Percentiles rank a stretch among this genome's conserved stretches.
Evolutionary conservation across 2,113 vertebrate genomes (phyloP).

Genomic region (human (Homo sapiens)): DNA sequence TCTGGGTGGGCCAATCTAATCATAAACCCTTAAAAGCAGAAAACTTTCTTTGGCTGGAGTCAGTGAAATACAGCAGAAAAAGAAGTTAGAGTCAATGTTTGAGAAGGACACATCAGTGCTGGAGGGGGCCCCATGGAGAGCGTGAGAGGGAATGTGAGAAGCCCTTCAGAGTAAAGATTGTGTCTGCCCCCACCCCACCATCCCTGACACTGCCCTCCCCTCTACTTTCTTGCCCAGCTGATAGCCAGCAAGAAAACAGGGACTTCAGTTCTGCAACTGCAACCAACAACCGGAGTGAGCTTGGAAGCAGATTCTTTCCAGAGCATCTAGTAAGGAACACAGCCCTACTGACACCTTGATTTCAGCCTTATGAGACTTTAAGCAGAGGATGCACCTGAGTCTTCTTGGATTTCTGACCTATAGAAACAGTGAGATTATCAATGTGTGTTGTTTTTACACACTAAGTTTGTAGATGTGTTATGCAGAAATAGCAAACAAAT

Average conservation of each 20-base stretch:
- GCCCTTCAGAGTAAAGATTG: neutral
- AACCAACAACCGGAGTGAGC: no score
- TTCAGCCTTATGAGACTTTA: neutral
- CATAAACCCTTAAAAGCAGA: neutral
- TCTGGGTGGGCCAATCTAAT: neutral
- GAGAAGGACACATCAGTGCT: neutral
- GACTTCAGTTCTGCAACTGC: neutral
- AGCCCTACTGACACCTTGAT: neutral
- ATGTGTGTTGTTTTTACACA: neutral
- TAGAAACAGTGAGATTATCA: neutral
- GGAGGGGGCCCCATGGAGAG: accelerated
- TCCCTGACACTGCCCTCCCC: neutral
- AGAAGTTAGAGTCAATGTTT: neutral
- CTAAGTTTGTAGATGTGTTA: neutral
- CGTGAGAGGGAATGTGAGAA: neutral
- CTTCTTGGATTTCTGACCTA: neutral
- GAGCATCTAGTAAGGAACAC: neutral
- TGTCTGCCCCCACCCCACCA: no score
- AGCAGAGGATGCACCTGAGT: neutral
- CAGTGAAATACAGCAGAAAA: neutral
- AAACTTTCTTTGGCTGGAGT: neutral
- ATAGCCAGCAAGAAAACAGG: neutral
- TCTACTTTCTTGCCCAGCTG: neutral
- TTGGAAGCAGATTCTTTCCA: neutral
- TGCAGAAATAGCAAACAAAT: neutral